Evolutionary conservation across 2,113 vertebrate species (phyloP).

Genomic region (Struthio camelus): DNA sequence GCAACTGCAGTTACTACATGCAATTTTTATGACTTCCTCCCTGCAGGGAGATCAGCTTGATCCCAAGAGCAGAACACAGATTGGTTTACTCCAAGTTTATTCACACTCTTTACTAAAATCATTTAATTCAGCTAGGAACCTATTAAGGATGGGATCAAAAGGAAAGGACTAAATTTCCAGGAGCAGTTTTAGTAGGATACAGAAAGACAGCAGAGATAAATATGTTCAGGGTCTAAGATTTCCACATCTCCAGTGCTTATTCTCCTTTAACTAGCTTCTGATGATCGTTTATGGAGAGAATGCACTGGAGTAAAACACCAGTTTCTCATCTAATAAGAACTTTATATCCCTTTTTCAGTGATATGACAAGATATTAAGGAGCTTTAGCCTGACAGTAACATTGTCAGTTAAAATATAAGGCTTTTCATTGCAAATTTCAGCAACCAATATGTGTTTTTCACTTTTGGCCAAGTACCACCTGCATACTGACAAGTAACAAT

Average conservation of each 20-base stretch:
- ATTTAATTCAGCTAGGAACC: not conserved
- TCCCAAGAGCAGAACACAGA: not conserved
- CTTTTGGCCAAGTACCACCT: not conserved
- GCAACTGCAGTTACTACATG: not conserved
- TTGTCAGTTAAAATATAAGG: not conserved
- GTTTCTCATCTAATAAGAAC: not conserved
- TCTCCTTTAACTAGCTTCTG: not conserved
- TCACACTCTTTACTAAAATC: not conserved
- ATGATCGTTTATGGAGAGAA: not conserved
- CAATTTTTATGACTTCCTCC: not conserved
- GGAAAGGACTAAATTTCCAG: not conserved
- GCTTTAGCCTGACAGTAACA: not conserved
- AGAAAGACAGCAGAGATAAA: not conserved
- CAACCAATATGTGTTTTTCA: not conserved
- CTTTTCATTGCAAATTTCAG: not conserved
- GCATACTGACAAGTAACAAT: not conserved
- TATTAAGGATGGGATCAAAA: not conserved
- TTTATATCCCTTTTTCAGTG: not conserved
- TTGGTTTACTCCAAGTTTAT: not conserved
- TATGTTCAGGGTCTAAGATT: not conserved
- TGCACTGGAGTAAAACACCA: not conserved
- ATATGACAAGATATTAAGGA: not conserved
- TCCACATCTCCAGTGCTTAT: not conserved
- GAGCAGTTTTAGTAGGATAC: not conserved
- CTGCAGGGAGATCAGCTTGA: not conserved